Evolutionary conservation across 2,888 invertebrate species (phyloP).

Genomic region (Resseliella maxima): DNA sequence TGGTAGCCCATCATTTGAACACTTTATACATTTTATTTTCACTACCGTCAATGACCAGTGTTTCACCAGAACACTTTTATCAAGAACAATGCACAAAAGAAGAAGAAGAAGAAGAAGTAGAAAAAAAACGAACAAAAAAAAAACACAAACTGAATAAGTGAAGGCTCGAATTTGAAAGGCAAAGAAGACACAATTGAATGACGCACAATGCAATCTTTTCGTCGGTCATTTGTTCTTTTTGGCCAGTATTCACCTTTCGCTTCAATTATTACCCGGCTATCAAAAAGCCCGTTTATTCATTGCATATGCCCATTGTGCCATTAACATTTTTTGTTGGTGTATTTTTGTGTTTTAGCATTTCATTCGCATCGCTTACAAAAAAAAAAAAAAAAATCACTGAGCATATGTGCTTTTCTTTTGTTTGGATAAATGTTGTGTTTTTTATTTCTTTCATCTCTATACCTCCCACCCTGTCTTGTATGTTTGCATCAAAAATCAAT

Average conservation of each 20-base stretch:
- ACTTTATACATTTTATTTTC: background rate
- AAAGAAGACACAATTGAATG: conserved; percentile 55
- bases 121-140: background rate
- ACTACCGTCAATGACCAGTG: background rate
- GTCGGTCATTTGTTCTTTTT: background rate
- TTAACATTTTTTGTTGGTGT: background rate
- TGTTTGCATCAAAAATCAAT: conserved; percentile 7
- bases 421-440: too few species aligned
- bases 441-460: background rate
- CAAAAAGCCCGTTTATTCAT: background rate
- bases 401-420: conserved; percentile 2
- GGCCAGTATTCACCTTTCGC: conserved; percentile 31
- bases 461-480: background rate
- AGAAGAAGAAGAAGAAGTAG: too few species aligned
- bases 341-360: too few species aligned
- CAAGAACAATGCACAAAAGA: too few species aligned
- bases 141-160: conserved; percentile 11
- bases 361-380: background rate
- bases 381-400: too few species aligned
- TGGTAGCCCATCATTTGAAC: conserved; percentile 45
- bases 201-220: conserved; percentile 40
- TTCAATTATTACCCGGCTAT: conserved; percentile 33
- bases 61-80: background rate
- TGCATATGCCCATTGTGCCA: background rate
- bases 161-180: conserved; percentile 49